phyloP scores from a whole-genome alignment of 2,113 vertebrate species.

The Cynocephalus volans region DNA sequence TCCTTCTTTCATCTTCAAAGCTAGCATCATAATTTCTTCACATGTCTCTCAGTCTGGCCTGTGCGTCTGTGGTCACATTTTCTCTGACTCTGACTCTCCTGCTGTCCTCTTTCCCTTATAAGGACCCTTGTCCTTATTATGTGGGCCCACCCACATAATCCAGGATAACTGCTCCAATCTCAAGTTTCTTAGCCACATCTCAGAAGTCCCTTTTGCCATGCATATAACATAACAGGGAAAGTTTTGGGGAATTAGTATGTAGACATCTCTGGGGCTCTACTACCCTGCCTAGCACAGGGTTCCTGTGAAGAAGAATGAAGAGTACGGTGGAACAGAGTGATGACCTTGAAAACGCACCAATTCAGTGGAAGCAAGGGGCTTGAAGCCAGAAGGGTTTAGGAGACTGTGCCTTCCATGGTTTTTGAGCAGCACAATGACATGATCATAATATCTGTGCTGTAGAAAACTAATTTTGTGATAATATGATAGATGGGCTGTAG shows the following conservation, averaged over 20 bases:
- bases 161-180: not conserved
- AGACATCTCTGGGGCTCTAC: not conserved
- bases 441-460: not conserved
- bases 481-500: slow-evolving; percentile 32
- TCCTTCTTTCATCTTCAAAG: not conserved
- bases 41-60: not conserved
- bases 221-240: not conserved
- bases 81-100: not conserved
- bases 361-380: not conserved
- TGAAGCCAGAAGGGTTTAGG: not conserved
- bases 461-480: slow-evolving; percentile 41
- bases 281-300: not conserved
- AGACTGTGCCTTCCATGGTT: not conserved
- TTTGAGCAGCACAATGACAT: not conserved
- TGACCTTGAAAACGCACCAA: not conserved
- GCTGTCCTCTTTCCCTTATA: not conserved
- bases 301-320: not conserved
- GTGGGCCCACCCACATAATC: not conserved
- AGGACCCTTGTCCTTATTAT: not conserved
- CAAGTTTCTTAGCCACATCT: not conserved
- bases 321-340: not conserved
- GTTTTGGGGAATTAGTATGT: not conserved
- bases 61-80: not conserved
- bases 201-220: not conserved
- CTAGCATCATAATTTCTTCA: not conserved